phyloP scores from a whole-genome alignment of 2,888 invertebrate genomes.

The Mythimna vitellina region DNA sequence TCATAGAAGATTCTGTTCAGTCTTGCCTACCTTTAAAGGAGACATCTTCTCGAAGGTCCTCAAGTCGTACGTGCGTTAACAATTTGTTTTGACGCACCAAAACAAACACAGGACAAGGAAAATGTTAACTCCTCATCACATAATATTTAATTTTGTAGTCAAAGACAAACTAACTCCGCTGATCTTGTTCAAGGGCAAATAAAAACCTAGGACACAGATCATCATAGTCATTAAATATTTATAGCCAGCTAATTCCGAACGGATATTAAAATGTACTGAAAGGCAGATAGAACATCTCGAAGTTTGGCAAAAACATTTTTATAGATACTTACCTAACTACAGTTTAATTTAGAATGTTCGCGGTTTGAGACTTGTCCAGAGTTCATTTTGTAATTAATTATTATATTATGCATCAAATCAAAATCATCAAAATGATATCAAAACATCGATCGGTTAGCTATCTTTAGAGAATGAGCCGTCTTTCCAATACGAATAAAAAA shows the following conservation, averaged over 20 bases:
- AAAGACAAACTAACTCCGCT: conserved; percentile 14
- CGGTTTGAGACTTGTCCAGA: background rate
- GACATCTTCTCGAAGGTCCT: background rate
- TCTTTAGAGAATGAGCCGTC: background rate
- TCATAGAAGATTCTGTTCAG: background rate
- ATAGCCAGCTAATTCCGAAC: conserved; percentile 10
- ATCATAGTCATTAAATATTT: conserved; percentile 38
- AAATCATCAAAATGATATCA: background rate
- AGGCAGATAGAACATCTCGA: background rate
- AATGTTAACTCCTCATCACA: conserved; percentile 23
- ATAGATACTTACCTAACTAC: background rate
- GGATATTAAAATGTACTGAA: background rate
- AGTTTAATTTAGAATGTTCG: background rate
- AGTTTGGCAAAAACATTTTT: background rate
- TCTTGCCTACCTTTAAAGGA: background rate
- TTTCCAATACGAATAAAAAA: background rate
- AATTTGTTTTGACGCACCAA: conserved; percentile 32
- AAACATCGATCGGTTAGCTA: conserved; percentile 2
- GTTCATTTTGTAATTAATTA: background rate
- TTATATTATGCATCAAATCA: no score
- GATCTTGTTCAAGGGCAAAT: conserved; percentile 27
- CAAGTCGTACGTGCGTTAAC: conserved; percentile 16
- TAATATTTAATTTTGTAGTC: conserved; percentile 33
- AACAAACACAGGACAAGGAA: conserved; percentile 32
- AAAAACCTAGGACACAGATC: conserved; percentile 16